Percentiles rank a stretch among this genome's conserved stretches.
Evolutionary conservation across 2,113 vertebrate genomes (phyloP).

Genomic region (Platycercus adscitus): DNA sequence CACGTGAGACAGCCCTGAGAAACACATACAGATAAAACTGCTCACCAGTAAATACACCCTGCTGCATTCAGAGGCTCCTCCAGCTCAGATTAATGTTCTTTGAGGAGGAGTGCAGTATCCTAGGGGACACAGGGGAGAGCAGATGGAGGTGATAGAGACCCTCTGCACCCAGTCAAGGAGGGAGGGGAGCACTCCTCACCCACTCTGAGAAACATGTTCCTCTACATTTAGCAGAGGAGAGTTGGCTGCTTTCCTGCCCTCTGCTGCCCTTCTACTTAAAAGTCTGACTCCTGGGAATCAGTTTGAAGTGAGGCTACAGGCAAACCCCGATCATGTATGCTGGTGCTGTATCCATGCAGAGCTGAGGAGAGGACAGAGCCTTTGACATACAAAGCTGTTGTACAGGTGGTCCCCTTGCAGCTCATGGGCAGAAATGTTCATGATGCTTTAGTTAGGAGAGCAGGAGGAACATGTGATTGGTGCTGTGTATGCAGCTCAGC

Average conservation of each 20-base stretch:
- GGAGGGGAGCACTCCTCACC: background rate
- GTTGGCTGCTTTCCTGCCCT: background rate
- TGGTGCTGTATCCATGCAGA: rapidly evolving
- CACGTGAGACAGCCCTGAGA: background rate
- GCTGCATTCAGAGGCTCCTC: background rate
- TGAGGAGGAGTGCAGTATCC: background rate
- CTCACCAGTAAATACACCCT: background rate
- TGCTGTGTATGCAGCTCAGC: background rate
- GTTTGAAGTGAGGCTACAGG: background rate
- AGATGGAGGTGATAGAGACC: background rate
- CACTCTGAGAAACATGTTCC: background rate
- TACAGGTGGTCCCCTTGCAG: background rate
- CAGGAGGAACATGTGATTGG: background rate
- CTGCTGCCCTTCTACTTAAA: background rate
- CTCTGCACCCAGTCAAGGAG: background rate
- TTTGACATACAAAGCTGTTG: background rate
- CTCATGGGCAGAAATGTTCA: background rate
- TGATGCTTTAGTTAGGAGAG: background rate
- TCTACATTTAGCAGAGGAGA: background rate
- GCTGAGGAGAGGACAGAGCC: background rate
- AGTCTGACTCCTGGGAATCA: background rate
- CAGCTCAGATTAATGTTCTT: background rate
- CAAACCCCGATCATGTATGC: background rate
- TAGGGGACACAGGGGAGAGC: background rate
- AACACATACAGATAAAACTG: background rate